phyloP scores from a whole-genome alignment of 2,797 vertebrate genomes.

The Cichlasoma orientale region DNA sequence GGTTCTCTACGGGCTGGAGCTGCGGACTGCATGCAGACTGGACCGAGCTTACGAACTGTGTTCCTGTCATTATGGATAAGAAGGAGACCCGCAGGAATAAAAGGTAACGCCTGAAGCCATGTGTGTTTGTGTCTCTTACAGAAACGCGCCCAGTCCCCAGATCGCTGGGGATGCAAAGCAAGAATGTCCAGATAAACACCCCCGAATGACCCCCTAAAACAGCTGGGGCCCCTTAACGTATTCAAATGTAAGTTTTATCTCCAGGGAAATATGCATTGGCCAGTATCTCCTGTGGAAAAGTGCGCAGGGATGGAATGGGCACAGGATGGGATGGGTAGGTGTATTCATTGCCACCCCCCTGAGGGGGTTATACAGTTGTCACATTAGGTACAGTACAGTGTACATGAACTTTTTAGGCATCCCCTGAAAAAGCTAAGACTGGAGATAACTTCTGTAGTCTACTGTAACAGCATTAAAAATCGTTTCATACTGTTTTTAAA shows the following conservation, averaged over 20 bases:
- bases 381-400: not conserved
- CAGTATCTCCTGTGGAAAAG: not conserved
- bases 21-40: constrained; percentile 98
- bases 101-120: constrained; percentile 71
- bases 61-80: constrained; percentile 93
- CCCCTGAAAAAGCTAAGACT: not conserved
- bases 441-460: not conserved
- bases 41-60: constrained; percentile 98
- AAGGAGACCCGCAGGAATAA: constrained; percentile 87
- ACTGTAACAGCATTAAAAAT: not conserved
- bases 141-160: not conserved
- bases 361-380: not conserved
- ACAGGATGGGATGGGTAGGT: not conserved
- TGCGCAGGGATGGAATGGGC: not conserved
- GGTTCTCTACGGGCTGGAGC: constrained; percentile 98
- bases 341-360: not conserved
- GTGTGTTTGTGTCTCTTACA: not conserved
- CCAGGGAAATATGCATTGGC: not conserved
- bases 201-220: not conserved
- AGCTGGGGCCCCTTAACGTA: not conserved
- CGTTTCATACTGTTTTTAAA: not conserved
- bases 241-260: not conserved
- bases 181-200: not conserved
- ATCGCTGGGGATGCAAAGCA: not conserved
- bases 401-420: not conserved